A percentile compares a stretch with the other conserved stretches of the same genome.
phyloP scores from a whole-genome alignment of 2,797 vertebrate species.

The Gouania willdenowi region DNA sequence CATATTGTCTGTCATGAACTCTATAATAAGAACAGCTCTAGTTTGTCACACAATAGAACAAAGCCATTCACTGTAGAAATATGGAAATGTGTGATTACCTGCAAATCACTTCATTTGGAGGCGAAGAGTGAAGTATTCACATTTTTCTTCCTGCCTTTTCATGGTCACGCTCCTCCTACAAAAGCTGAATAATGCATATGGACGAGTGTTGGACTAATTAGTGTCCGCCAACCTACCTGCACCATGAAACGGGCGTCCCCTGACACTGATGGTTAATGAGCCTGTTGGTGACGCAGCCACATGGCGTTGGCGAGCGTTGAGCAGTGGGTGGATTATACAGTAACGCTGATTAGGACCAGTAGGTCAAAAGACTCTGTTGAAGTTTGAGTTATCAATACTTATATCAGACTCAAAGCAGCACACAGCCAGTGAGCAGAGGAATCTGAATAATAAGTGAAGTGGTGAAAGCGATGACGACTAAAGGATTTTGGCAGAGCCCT shows the following conservation, averaged over 20 bases:
- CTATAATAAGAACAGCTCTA: constrained; percentile 1
- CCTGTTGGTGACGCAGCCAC: constrained; percentile 24
- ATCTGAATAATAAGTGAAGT: constrained; percentile 60
- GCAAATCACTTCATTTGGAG: constrained; percentile 40
- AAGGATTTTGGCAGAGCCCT: constrained; percentile 63
- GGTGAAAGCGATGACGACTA: constrained; percentile 56
- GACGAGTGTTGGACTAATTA: constrained; percentile 72
- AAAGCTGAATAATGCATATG: constrained; percentile 71
- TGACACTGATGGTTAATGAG: constrained; percentile 43
- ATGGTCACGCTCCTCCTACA: constrained; percentile 65
- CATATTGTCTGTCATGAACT: constrained; percentile 7
- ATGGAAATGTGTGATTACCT: constrained; percentile 27
- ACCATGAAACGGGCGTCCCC: constrained; percentile 47
- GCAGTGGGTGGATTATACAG: constrained; percentile 51
- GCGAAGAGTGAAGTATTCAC: constrained; percentile 37
- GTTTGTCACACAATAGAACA: constrained; percentile 10
- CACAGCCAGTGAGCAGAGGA: constrained; percentile 32
- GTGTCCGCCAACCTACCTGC: constrained; percentile 49
- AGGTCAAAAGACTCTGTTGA: constrained; percentile 48
- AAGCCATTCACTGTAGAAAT: constrained; percentile 9
- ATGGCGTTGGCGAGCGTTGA: constrained; percentile 29
- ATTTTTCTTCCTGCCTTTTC: constrained; percentile 27
- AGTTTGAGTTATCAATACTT: constrained; percentile 51
- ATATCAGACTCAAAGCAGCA: neutral
- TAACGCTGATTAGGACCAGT: constrained; percentile 50